These are phyloP conservation scores for Zhuqinia jingwanae DNA, from an alignment of 2,888 invertebrate species.

Conservation along the genomic window DNA sequence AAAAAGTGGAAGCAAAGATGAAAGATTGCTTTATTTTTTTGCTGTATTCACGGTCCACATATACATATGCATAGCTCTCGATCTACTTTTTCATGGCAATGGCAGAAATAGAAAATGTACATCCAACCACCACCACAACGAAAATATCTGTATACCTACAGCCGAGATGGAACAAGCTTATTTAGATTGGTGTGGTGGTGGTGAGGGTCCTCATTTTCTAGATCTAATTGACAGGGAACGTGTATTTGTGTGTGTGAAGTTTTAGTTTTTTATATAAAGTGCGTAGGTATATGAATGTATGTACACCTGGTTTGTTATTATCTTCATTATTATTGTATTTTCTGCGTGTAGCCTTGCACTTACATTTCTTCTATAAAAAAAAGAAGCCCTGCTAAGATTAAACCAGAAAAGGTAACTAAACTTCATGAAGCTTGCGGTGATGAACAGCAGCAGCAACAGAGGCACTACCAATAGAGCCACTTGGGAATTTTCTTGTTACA, in stretches of 20 bases:
- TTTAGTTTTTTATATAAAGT: background rate
- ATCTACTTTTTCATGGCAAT: too few species aligned
- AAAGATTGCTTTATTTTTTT: too few species aligned
- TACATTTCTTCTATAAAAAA: constrained; percentile 11
- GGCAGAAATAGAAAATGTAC: too few species aligned
- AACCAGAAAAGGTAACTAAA: constrained; percentile 17
- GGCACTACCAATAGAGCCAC: too few species aligned
- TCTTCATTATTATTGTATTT: background rate
- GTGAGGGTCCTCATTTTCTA: constrained; percentile 40
- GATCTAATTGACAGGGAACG: constrained; percentile 39
- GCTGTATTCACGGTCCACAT: too few species aligned
- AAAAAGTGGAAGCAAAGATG: too few species aligned
- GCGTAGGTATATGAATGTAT: background rate
- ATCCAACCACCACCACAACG: too few species aligned
- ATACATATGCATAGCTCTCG: too few species aligned
- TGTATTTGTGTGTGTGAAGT: background rate
- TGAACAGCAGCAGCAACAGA: too few species aligned
- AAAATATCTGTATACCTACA: too few species aligned
- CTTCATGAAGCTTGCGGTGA: constrained; percentile 14
- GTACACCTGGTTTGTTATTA: background rate
- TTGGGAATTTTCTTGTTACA: background rate
- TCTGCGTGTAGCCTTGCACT: constrained; percentile 42
- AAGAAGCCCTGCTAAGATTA: constrained; percentile 42
- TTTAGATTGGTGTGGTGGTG: too few species aligned
- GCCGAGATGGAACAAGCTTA: too few species aligned